Percentiles rank a stretch among this genome's conserved stretches.
Conservation (phyloP, 1,140 invertebrate genomes). For the Venustaconcha ellipsiformis region DNA sequence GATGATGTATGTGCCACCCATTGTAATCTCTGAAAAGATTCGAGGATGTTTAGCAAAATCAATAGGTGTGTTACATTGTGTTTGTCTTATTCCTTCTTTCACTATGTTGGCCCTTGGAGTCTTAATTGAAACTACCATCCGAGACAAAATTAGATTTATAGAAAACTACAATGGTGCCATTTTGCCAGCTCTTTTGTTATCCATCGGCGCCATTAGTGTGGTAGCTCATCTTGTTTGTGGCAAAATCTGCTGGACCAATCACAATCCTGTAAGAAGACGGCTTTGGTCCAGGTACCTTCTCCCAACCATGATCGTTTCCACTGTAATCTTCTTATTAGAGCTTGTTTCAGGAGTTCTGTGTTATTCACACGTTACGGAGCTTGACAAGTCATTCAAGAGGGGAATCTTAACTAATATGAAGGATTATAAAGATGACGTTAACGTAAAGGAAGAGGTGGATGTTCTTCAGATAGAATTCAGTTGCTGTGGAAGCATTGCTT, state of each 20-base stretch:
- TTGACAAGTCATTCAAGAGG: slow-evolving; percentile 36
- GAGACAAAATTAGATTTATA: slow-evolving; percentile 36
- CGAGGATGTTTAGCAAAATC: slow-evolving; percentile 28
- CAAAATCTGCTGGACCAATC: slow-evolving; percentile 34
- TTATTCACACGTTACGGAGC: slow-evolving; percentile 31
- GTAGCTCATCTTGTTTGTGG: slow-evolving; percentile 30
- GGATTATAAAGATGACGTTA: slow-evolving; percentile 36
- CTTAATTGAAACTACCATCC: slow-evolving; percentile 27
- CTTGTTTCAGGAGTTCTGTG: slow-evolving; percentile 41
- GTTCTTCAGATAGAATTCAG: slow-evolving; percentile 48
- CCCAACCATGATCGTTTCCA: slow-evolving; percentile 21
- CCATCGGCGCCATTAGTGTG: slow-evolving; percentile 29
- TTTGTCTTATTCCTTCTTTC: slow-evolving; percentile 35
- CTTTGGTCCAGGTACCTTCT: slow-evolving; percentile 32
- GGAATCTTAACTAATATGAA: slow-evolving; percentile 45
- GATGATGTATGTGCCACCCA: slow-evolving; percentile 17
- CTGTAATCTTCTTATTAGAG: slow-evolving; percentile 31
- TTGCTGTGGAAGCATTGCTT: slow-evolving; percentile 56
- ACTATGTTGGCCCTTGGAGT: slow-evolving; percentile 29
- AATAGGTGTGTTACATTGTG: slow-evolving; percentile 19
- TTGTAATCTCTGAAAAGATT: slow-evolving; percentile 30
- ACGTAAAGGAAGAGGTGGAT: slow-evolving; percentile 50
- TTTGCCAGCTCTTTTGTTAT: slow-evolving; percentile 39
- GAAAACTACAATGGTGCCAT: slow-evolving; percentile 34
- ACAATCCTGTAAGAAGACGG: slow-evolving; percentile 19